Evolutionary conservation across 1,140 invertebrate species (phyloP).

Genomic region (Tetragnatha versicolor): DNA sequence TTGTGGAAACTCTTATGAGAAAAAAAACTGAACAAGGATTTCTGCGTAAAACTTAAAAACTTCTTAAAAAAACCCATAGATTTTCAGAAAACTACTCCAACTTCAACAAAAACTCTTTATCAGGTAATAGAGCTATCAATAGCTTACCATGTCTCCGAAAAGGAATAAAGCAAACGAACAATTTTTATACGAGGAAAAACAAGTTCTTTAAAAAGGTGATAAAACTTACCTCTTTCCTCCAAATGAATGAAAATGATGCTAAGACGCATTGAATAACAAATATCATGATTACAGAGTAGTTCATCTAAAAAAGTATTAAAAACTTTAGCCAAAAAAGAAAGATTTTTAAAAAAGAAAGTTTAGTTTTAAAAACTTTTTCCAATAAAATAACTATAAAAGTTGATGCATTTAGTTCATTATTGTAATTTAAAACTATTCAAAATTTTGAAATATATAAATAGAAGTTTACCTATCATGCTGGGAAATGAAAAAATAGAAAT

Average conservation of each 20-base stretch:
- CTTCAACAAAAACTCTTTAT: not conserved
- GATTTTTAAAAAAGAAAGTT: not conserved
- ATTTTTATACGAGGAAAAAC: not conserved
- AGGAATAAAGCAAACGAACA: not conserved
- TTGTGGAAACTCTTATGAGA: no score
- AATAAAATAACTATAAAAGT: not conserved
- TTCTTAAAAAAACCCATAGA: not conserved
- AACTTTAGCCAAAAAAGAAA: not conserved
- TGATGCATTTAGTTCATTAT: no score
- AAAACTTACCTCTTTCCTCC: not conserved
- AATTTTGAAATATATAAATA: no score
- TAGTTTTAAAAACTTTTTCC: not conserved
- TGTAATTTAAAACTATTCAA: no score
- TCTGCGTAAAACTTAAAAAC: not conserved
- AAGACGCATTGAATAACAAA: slow-evolving; percentile 32
- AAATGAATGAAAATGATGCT: slow-evolving; percentile 3
- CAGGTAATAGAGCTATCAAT: not conserved
- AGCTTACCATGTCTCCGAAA: not conserved
- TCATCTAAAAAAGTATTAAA: not conserved
- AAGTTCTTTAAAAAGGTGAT: not conserved
- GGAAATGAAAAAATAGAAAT: no score
- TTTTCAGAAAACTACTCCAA: not conserved
- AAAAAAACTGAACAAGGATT: no score
- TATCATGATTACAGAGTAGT: not conserved
- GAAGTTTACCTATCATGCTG: no score